A percentile compares a stretch with the other conserved stretches of the same genome.
Evolutionary conservation across 2,888 invertebrate species (phyloP).

Genomic region (Lomographa bimaculata): DNA sequence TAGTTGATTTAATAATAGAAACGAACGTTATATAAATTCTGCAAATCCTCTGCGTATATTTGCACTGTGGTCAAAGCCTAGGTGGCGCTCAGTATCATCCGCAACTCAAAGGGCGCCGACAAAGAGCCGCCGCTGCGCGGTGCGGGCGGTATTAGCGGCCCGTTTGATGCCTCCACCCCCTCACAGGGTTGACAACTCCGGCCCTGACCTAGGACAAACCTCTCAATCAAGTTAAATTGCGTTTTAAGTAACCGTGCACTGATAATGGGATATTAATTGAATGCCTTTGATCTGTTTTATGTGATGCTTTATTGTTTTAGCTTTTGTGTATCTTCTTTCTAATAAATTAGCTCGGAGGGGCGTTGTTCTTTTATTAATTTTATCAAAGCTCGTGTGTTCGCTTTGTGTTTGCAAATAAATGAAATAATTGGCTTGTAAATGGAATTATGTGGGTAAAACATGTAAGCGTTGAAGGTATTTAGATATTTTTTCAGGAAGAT

Average conservation of each 20-base stretch:
- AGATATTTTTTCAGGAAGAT: too few relatives aligned
- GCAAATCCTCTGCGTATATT: slow-evolving; percentile 28
- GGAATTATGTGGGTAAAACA: too few relatives aligned
- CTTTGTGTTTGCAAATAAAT: not conserved
- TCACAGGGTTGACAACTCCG: slow-evolving; percentile 60
- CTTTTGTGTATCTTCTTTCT: slow-evolving; percentile 18
- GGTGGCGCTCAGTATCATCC: slow-evolving; percentile 65
- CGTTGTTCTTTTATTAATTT: slow-evolving; percentile 23
- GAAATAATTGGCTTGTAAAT: too few relatives aligned
- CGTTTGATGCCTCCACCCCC: slow-evolving; percentile 69
- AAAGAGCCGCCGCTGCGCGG: slow-evolving; percentile 73
- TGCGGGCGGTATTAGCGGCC: slow-evolving; percentile 80
- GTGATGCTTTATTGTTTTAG: slow-evolving; percentile 29
- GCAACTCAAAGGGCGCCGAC: slow-evolving; percentile 79
- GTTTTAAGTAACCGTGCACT: slow-evolving; percentile 44
- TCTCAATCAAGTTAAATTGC: slow-evolving; percentile 51
- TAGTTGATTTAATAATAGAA: too few relatives aligned
- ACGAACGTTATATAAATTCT: too few relatives aligned
- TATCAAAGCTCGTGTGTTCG: not conserved
- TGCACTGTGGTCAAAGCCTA: slow-evolving; percentile 38
- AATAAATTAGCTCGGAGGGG: slow-evolving; percentile 17
- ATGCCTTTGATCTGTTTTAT: slow-evolving; percentile 32
- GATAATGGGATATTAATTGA: slow-evolving; percentile 36
- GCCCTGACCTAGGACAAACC: slow-evolving; percentile 54
- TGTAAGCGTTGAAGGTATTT: too few relatives aligned